Percentiles rank a stretch among this genome's conserved stretches.
phyloP scores from a whole-genome alignment of 2,888 invertebrate species.

The Volucella bombylans region DNA sequence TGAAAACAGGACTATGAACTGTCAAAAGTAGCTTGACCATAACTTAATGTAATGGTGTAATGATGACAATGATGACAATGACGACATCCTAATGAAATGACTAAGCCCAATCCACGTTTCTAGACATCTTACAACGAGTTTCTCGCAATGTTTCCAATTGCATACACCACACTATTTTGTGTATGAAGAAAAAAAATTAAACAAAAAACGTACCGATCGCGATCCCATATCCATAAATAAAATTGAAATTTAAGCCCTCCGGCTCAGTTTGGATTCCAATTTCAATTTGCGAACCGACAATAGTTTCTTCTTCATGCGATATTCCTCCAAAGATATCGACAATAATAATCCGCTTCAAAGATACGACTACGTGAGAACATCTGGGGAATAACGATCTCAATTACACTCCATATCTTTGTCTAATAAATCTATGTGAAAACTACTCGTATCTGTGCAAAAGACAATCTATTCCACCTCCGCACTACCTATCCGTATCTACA shows the following conservation, averaged over 20 bases:
- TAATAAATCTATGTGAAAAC: background rate
- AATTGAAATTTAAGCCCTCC: conserved; percentile 18
- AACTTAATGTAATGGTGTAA: no score
- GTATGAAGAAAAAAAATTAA: background rate
- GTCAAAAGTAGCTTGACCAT: no score
- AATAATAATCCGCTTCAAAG: background rate
- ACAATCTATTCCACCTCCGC: conserved; percentile 35
- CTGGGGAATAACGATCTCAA: conserved; percentile 44
- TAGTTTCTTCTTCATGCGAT: background rate
- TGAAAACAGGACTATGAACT: no score
- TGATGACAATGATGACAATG: no score
- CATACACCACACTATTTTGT: conserved; percentile 12
- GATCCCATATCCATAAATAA: conserved; percentile 5
- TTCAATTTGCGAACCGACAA: conserved; percentile 1
- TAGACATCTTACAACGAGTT: no score
- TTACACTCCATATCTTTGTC: conserved; percentile 13
- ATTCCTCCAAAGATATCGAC: conserved; percentile 14
- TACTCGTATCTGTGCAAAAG: background rate
- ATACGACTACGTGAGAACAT: conserved; percentile 51
- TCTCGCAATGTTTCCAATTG: no score
- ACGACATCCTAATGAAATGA: no score
- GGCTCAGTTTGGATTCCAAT: background rate
- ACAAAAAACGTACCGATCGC: background rate
- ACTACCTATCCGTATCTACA: no score
- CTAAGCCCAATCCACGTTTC: no score